phyloP scores from a whole-genome alignment of 2,888 invertebrate genomes.

The Stenodema calcarata region DNA sequence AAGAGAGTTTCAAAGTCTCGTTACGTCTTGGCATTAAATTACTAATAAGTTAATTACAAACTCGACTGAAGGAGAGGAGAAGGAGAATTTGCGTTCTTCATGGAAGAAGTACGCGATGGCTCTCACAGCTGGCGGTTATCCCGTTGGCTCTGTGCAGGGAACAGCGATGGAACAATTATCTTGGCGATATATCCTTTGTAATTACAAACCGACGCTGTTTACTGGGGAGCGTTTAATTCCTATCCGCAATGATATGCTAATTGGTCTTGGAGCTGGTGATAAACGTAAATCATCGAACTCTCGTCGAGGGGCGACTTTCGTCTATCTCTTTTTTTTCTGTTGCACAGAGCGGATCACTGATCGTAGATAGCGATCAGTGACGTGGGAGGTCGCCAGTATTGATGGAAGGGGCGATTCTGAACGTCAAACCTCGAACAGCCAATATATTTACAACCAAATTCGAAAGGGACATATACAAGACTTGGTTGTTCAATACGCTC shows the following conservation, averaged over 20 bases:
- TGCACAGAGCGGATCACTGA: background rate
- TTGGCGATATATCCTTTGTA: slow-evolving; percentile 28
- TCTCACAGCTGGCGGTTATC: slow-evolving; percentile 9
- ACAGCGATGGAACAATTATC: slow-evolving; percentile 16
- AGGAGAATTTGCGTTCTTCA: background rate
- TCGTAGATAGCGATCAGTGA: background rate
- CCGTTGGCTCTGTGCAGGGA: background rate
- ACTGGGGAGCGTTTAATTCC: slow-evolving; percentile 10
- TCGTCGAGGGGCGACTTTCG: background rate
- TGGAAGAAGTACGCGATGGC: background rate
- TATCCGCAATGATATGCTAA: slow-evolving; percentile 28
- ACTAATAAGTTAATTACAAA: background rate
- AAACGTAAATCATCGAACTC: background rate
- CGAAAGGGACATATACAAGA: too few relatives aligned
- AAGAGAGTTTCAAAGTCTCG: background rate
- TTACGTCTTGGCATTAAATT: background rate
- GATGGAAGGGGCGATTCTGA: background rate
- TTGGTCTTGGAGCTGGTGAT: background rate
- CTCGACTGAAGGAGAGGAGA: background rate
- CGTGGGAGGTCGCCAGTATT: background rate
- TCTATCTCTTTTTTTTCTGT: background rate
- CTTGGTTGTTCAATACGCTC: too few relatives aligned
- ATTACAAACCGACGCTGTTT: slow-evolving; percentile 10
- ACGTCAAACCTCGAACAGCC: background rate
- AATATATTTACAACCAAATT: too few relatives aligned